phyloP scores from a whole-genome alignment of 2,797 vertebrate species.

The Hippopotamyrus pictus region DNA sequence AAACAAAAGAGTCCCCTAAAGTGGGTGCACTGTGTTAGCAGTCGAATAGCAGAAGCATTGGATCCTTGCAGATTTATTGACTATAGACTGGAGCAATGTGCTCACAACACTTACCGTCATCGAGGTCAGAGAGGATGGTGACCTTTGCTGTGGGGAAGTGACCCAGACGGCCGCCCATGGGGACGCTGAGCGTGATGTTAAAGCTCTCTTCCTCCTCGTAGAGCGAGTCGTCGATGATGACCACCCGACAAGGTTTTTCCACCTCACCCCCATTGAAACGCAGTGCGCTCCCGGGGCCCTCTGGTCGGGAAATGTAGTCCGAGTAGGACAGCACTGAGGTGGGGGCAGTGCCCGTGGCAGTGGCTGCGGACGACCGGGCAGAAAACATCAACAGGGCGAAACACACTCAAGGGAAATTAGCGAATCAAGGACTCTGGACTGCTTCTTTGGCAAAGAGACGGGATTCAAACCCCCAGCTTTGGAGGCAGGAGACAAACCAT shows the following conservation, averaged over 20 bases:
- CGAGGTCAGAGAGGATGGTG: conserved; percentile 72
- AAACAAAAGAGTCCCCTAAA: background rate
- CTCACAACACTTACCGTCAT: conserved; percentile 70
- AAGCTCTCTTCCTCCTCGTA: conserved; percentile 84
- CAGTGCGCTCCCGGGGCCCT: conserved; percentile 78
- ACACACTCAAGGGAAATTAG: background rate
- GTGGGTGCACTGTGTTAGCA: background rate
- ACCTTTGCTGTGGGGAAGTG: conserved; percentile 62
- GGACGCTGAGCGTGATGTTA: conserved; percentile 76
- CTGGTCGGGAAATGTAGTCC: conserved; percentile 85
- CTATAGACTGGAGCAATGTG: background rate
- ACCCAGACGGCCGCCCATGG: conserved; percentile 79
- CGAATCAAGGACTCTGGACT: background rate
- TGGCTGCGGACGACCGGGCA: conserved; percentile 52
- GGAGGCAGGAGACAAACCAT: background rate
- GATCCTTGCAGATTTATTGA: background rate
- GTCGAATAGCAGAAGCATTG: background rate
- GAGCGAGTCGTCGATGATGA: conserved; percentile 88
- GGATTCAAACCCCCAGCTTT: background rate
- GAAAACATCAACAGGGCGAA: conserved; percentile 21
- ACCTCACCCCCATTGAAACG: conserved; percentile 75
- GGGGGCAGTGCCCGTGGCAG: conserved; percentile 79
- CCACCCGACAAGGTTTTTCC: conserved; percentile 74
- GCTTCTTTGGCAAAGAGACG: background rate
- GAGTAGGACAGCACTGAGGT: conserved; percentile 87